Percentiles rank a stretch among this genome's conserved stretches.
These are phyloP conservation scores for Tyto alba DNA, from an alignment of 2,113 vertebrate species.

Conservation along the genomic window DNA sequence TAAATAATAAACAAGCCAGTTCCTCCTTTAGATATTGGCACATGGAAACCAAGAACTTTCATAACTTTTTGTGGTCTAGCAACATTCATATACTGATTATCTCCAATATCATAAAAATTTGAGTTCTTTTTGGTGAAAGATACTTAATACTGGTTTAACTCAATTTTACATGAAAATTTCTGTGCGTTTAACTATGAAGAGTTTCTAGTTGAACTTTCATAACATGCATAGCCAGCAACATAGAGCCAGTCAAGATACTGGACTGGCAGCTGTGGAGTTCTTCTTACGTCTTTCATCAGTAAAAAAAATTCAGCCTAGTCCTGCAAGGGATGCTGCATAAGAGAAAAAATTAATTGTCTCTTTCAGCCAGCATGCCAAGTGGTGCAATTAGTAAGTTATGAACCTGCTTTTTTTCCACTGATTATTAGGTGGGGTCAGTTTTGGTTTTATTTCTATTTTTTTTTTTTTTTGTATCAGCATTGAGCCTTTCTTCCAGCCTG, in stretches of 20 bases:
- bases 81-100: background rate
- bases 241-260: background rate
- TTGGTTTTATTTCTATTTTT: background rate
- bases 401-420: background rate
- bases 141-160: background rate
- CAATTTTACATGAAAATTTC: background rate
- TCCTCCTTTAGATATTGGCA: slow-evolving; percentile 56
- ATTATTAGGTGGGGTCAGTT: background rate
- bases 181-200: background rate
- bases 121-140: background rate
- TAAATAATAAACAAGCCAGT: slow-evolving; percentile 32
- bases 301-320: background rate
- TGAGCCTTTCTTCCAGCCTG: background rate
- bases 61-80: slow-evolving; percentile 33
- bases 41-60: slow-evolving; percentile 50
- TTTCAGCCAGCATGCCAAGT: background rate
- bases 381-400: background rate
- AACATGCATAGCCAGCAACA: background rate
- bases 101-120: background rate
- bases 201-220: background rate
- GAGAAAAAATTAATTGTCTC: background rate
- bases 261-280: background rate
- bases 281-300: background rate
- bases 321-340: background rate
- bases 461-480: background rate